These are phyloP conservation scores for Anguilla anguilla DNA, from an alignment of 2,797 vertebrate species.

Conservation along the genomic window DNA sequence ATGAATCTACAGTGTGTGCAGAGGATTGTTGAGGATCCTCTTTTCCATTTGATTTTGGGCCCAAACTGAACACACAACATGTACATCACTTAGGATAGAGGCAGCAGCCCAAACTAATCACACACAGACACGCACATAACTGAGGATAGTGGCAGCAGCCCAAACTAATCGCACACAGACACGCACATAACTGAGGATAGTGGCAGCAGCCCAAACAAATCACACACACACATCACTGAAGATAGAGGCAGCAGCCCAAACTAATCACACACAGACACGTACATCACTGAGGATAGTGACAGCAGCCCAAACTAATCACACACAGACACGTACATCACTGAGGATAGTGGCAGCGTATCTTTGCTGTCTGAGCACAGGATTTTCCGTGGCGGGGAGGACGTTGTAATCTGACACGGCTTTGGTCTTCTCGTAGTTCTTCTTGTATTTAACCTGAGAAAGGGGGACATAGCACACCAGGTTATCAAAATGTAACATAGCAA, in stretches of 20 bases:
- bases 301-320: neutral
- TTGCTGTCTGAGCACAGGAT: conserved; percentile 88
- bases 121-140: too few species aligned
- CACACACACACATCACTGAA: too few species aligned
- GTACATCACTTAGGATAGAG: conserved; percentile 88
- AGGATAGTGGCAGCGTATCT: conserved; percentile 83
- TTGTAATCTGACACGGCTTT: conserved; percentile 89
- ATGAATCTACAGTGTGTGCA: too few species aligned
- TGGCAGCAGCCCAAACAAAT: too few species aligned
- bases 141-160: too few species aligned
- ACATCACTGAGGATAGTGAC: too few species aligned
- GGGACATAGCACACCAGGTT: conserved; percentile 30
- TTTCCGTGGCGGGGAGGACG: conserved; percentile 93
- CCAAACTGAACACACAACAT: conserved; percentile 50
- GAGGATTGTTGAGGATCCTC: neutral
- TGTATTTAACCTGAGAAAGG: conserved; percentile 85
- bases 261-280: too few species aligned
- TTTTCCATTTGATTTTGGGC: neutral
- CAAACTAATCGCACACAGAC: too few species aligned
- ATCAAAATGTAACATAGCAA: neutral
- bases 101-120: conserved; percentile 63
- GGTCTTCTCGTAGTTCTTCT: conserved; percentile 88
- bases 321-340: conserved; percentile 86
- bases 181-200: too few species aligned
- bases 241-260: too few species aligned